These are phyloP conservation scores for Eucera pruinosa DNA, from an alignment of 2,888 invertebrate species.

Conservation along the genomic window DNA sequence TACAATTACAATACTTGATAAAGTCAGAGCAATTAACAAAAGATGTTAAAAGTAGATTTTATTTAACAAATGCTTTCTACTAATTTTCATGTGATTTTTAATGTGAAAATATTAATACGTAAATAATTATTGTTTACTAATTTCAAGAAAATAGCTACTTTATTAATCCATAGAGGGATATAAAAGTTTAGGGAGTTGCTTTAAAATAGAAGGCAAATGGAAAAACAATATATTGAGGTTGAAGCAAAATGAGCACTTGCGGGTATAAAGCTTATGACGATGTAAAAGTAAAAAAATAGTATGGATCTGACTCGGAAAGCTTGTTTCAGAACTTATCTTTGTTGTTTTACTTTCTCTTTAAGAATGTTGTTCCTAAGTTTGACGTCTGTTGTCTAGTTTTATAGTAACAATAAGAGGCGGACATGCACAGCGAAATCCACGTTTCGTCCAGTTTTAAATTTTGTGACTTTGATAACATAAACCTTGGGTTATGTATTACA, in stretches of 20 bases:
- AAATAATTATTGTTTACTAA: neutral
- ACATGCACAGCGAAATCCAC: neutral
- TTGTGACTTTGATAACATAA: too few relatives aligned
- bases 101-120: too few relatives aligned
- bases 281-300: neutral
- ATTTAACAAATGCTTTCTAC: neutral
- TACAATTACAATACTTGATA: too few relatives aligned
- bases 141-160: neutral
- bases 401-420: neutral
- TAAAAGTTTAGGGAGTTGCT: neutral
- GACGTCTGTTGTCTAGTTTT: neutral
- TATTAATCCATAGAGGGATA: neutral
- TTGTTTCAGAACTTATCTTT: neutral
- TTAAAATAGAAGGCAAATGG: too few relatives aligned
- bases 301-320: neutral
- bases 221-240: neutral
- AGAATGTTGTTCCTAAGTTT: neutral
- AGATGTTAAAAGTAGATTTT: neutral
- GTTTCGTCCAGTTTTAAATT: neutral
- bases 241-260: neutral
- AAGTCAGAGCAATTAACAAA: too few relatives aligned
- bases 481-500: too few relatives aligned
- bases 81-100: neutral
- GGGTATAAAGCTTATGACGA: neutral
- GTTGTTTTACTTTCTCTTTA: neutral